Evolutionary conservation across 2,888 invertebrate species (phyloP), one percentile per base, ranked within the genome.

Genomic region (Metopia argyrocephala): DNA sequence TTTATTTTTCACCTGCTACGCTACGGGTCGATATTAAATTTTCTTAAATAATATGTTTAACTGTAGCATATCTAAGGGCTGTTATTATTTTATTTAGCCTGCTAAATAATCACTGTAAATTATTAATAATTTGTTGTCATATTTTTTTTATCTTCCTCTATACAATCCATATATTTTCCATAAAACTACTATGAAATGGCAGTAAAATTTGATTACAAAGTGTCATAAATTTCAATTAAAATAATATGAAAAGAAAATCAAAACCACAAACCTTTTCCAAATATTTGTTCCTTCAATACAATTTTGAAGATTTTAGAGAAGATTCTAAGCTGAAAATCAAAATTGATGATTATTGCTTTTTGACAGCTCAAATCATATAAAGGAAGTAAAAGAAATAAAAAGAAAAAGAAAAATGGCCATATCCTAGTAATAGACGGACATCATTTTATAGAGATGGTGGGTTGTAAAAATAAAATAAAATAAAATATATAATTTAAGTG

Each of bases 321-420:
- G 78, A 76, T 69, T 85, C 15, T 38, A 9, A 38, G 83, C 83
- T 81, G 84, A 85, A 87, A 89, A 89, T 89, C 89, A 89, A 87
- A 89, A 89, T 89, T 89, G 89, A 89, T 89, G 89, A 89, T 89
- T 89, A 89, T 89, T 89, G 89, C 89, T 86, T 88, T 89, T 88
- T 88, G 89, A 89, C 89, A 88, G 88, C 85, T 85, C 85, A 85
- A 86, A 85, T 85, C 85, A 84, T 28, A 28, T 45, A 45, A 66
- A 69, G 48, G 56, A 64, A 28, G n/a, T n/a, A n/a, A n/a, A n/a
- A n/a, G n/a, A n/a, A n/a, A n/a, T n/a, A n/a, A n/a, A 48, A 18
- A 59, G 25, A 52, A 50, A 66, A 6, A 46, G 38, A 50, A 46
- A 50, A 50, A 59, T 25, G 2, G 68, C 21, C n/a, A 54, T 21